phyloP scores from a whole-genome alignment of 2,888 invertebrate species.

The Cataglyphis albicans region DNA sequence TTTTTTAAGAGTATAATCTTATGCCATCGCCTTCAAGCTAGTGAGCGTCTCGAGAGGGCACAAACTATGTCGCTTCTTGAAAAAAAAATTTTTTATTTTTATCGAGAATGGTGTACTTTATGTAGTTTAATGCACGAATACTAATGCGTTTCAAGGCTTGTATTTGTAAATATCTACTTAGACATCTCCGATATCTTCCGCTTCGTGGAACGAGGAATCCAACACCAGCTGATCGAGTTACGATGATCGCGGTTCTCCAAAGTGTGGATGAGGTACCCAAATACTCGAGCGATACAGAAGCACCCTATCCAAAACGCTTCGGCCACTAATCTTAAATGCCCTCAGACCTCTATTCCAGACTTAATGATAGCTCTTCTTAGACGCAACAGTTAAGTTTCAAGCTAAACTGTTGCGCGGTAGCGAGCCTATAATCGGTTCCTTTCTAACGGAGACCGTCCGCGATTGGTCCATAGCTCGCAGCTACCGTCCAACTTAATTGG shows the following conservation, averaged over 20 bases:
- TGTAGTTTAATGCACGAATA: background rate
- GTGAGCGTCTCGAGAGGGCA: slow-evolving; percentile 17
- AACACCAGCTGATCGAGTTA: slow-evolving; percentile 66
- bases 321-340: slow-evolving; percentile 75
- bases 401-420: slow-evolving; percentile 75
- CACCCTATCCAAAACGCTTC: slow-evolving; percentile 74
- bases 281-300: slow-evolving; percentile 72
- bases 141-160: too few relatives aligned
- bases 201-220: slow-evolving; percentile 43
- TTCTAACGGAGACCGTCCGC: slow-evolving; percentile 74
- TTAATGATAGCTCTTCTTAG: slow-evolving; percentile 79
- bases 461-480: slow-evolving; percentile 60
- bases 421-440: slow-evolving; percentile 69
- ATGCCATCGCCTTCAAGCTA: background rate
- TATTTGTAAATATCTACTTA: background rate
- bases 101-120: background rate
- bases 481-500: slow-evolving; percentile 69
- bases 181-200: slow-evolving; percentile 28
- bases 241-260: slow-evolving; percentile 61
- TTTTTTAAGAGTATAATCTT: slow-evolving; percentile 71
- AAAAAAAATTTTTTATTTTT: background rate
- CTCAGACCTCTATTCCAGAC: slow-evolving; percentile 72
- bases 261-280: slow-evolving; percentile 42
- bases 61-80: background rate
- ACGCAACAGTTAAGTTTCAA: slow-evolving; percentile 72